These are phyloP conservation scores for Fregetta grallaria DNA, from an alignment of 2,113 vertebrate genomes.

Conservation along the genomic window DNA sequence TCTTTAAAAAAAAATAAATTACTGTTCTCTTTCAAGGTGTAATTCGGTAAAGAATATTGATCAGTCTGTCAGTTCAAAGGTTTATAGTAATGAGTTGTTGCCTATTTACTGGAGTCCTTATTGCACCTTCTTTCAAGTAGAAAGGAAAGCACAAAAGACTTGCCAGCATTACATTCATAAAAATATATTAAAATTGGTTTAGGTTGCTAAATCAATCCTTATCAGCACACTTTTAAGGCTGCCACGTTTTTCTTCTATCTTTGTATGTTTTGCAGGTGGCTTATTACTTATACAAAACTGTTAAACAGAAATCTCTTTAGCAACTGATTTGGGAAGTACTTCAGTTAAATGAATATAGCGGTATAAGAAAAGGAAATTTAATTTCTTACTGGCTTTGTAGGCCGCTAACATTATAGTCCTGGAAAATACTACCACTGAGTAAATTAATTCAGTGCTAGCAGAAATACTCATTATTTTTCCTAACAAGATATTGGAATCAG, in stretches of 20 bases:
- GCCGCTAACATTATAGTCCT: neutral
- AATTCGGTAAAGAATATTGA: neutral
- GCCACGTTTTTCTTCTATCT: neutral
- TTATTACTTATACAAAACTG: neutral
- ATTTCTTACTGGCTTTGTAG: neutral
- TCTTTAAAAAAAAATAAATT: neutral
- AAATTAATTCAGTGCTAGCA: neutral
- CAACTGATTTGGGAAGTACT: neutral
- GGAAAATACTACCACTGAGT: neutral
- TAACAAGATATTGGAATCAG: neutral
- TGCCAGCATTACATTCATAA: neutral
- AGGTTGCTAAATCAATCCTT: neutral
- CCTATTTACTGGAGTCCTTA: neutral
- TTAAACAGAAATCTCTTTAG: neutral
- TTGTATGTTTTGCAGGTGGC: neutral
- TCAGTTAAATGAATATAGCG: neutral
- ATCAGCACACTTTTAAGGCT: neutral
- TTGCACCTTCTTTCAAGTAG: neutral
- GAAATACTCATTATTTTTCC: neutral
- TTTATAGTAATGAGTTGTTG: neutral
- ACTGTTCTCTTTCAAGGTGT: neutral
- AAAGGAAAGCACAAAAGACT: neutral
- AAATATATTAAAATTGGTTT: neutral
- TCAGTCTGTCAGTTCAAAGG: neutral
- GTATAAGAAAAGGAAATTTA: neutral